phyloP scores from a whole-genome alignment of 2,888 invertebrate species.

The Adelognathus sp. region DNA sequence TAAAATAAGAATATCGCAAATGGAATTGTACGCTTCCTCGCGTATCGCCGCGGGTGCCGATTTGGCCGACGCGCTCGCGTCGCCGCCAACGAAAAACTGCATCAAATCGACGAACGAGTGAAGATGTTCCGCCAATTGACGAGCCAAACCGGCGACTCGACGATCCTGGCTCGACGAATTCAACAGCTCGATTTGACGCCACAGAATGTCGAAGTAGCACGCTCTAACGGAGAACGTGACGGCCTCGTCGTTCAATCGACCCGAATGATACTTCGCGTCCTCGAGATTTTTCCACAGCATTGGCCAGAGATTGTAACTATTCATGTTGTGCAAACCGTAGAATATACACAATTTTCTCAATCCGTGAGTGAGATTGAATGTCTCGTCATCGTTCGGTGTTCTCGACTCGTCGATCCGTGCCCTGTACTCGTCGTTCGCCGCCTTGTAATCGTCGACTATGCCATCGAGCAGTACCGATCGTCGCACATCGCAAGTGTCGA shows the following conservation, averaged over 20 bases:
- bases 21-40: constrained; percentile 92
- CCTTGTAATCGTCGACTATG: constrained; percentile 93
- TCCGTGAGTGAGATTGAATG: constrained; percentile 94
- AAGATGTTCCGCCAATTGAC: constrained; percentile 87
- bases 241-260: constrained; percentile 82
- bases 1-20: constrained; percentile 96
- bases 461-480: constrained; percentile 95
- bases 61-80: constrained; percentile 86
- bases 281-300: constrained; percentile 89
- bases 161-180: constrained; percentile 84
- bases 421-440: constrained; percentile 93
- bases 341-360: constrained; percentile 97
- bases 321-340: constrained; percentile 97
- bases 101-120: constrained; percentile 90
- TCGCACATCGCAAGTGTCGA: constrained; percentile 93
- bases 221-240: constrained; percentile 91
- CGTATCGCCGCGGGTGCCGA: constrained; percentile 68
- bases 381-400: constrained; percentile 96
- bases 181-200: constrained; percentile 93
- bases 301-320: constrained; percentile 96
- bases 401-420: constrained; percentile 89
- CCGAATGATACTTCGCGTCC: constrained; percentile 82
- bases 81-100: constrained; percentile 85
- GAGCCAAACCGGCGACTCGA: constrained; percentile 83
- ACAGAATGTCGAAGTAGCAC: constrained; percentile 92